Conservation (phyloP, 2,113 vertebrate species). For the Alethe castanea region DNA sequence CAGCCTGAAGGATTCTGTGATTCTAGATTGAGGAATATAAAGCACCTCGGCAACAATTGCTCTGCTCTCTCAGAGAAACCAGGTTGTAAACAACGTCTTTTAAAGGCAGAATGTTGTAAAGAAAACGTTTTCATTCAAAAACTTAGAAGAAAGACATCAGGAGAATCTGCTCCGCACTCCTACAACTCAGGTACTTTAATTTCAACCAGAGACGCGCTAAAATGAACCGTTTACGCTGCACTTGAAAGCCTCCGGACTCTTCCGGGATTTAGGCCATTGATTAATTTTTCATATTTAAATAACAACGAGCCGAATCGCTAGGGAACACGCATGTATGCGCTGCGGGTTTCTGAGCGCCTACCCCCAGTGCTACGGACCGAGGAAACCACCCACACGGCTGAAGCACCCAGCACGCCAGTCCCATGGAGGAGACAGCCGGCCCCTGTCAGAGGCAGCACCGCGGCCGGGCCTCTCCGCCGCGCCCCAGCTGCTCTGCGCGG, state of each 20-base stretch:
- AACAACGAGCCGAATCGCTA: neutral
- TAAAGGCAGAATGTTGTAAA: neutral
- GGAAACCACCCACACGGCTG: neutral
- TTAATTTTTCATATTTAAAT: neutral
- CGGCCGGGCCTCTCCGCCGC: fast-evolving
- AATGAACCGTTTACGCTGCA: neutral
- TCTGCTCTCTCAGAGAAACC: neutral
- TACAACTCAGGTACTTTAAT: neutral
- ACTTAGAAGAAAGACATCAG: neutral
- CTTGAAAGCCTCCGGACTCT: neutral
- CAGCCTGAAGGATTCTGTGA: neutral
- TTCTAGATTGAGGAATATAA: fast-evolving
- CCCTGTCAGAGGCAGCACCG: fast-evolving
- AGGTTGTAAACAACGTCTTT: neutral
- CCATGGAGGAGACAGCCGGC: neutral
- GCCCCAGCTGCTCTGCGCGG: fast-evolving
- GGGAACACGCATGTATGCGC: fast-evolving
- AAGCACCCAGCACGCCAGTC: neutral
- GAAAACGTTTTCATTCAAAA: neutral
- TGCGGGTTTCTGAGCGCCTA: fast-evolving
- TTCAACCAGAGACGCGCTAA: neutral
- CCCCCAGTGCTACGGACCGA: fast-evolving
- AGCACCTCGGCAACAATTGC: neutral
- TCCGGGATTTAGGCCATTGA: neutral
- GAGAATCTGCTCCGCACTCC: neutral